Conservation (phyloP, 2,797 vertebrate genomes). For the Merluccius polli region DNA sequence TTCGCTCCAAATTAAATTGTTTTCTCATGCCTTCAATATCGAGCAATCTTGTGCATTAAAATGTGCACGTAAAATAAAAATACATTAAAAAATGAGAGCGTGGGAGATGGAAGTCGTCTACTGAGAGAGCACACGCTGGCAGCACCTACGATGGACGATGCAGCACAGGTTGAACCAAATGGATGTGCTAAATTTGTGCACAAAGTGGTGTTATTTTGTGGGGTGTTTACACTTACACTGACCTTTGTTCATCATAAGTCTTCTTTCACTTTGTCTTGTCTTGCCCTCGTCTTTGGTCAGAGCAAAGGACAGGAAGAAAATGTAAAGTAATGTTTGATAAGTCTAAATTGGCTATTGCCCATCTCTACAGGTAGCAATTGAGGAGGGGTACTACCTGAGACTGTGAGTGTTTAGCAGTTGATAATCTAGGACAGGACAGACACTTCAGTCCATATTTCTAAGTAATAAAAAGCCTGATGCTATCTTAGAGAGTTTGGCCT, state of each 20-base stretch:
- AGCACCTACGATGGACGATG: background rate
- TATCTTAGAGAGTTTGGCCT: background rate
- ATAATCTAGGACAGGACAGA: background rate
- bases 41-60: constrained; percentile 60
- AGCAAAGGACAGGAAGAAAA: background rate
- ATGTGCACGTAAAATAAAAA: constrained; percentile 52
- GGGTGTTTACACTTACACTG: background rate
- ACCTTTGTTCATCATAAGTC: background rate
- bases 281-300: background rate
- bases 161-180: background rate
- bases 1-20: constrained; percentile 60
- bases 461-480: background rate
- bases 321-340: background rate
- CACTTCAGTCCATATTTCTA: background rate
- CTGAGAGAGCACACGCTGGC: background rate
- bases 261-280: background rate
- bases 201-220: too few relatives aligned
- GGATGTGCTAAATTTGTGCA: background rate
- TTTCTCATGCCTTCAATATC: constrained; percentile 65
- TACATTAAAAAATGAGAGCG: constrained; percentile 33
- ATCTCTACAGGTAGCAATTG: background rate
- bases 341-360: background rate
- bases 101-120: constrained; percentile 5
- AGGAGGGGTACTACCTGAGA: background rate
- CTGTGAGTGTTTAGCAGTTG: background rate